Evolutionary conservation across 2,113 vertebrate species (phyloP), one percentile per base, ranked within the genome.

Genomic region (Callocephalon fimbriatum): DNA sequence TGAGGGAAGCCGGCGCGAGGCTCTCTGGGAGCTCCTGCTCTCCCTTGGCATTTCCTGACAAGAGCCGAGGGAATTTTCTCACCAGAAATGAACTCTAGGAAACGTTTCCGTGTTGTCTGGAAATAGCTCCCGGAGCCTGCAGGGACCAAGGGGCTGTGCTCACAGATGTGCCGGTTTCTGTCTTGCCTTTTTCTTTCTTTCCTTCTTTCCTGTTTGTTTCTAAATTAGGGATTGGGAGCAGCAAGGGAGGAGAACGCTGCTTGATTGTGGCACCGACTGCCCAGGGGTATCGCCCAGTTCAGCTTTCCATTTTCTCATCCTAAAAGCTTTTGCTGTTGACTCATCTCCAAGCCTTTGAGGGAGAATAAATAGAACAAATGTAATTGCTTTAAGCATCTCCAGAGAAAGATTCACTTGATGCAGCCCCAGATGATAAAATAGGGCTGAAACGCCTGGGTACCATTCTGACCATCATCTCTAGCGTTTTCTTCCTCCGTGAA

Each of bases 301-400:
- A 90, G 91, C 67, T 82, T 87, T 72, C 88, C 84, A 4, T 84
- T 95, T 93, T 87, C 81, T 85, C 48, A 40, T 79, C 80, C 85
- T 92, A 58, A 86, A 96, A 92, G 88, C 93, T 82, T 94, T 96
- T 94, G 92, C 66, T 96, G 88, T 96, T 97, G 93, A 96, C 94
- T 97, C 96, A 96, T 97, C 94, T 73, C 74, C 31, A 27, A 59
- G 92, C 23, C 88, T 97, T 93, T 91, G 72, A 63, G 85, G 90
- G 70, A 83, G 88, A 96, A 88, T 91, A 97, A 97, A 96, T 95
- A 97, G 91, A 95, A 84, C 67, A 83, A 93, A 78, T 86, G 67
- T 81, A 96, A 96, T 93, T 95, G 93, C 91, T 96, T 58, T 31
- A 75, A 90, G 79, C 72, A 71, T 93, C 78, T 97, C 79, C 72